Evolutionary conservation across 2,113 vertebrate species (phyloP).

Genomic region (Agapornis roseicollis): DNA sequence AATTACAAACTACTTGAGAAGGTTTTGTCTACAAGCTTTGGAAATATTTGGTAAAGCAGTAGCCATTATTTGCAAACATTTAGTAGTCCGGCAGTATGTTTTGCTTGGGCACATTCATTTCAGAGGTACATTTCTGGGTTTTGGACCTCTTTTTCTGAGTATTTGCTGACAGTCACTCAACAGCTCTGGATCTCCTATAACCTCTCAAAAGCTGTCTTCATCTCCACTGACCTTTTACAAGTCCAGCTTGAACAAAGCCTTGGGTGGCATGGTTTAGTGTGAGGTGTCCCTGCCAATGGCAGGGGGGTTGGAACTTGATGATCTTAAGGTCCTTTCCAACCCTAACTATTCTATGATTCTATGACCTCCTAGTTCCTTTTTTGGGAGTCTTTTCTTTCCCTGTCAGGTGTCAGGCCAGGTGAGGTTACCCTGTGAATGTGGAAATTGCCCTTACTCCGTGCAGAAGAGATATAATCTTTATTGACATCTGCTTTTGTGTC

Average conservation of each 20-base stretch:
- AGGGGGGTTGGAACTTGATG: no score
- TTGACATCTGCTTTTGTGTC: background rate
- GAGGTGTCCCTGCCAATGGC: no score
- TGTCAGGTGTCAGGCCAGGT: background rate
- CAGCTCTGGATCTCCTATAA: background rate
- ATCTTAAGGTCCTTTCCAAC: no score
- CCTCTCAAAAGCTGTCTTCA: background rate
- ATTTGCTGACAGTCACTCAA: background rate
- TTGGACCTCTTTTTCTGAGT: background rate
- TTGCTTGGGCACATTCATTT: background rate
- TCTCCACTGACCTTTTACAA: background rate
- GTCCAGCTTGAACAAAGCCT: no score
- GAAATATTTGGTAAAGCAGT: background rate
- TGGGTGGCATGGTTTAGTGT: no score
- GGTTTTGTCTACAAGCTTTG: background rate
- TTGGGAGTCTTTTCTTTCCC: background rate
- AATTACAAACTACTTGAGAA: background rate
- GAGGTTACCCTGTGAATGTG: background rate
- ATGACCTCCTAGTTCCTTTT: background rate
- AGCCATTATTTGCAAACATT: background rate
- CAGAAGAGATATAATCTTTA: background rate
- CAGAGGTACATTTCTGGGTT: background rate
- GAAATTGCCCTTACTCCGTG: background rate
- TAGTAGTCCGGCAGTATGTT: background rate
- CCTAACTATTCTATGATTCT: no score